Base-by-base conservation (phyloP, 92 coral and sea anemone genomes). In the Desmophyllum pertusum region DNA sequence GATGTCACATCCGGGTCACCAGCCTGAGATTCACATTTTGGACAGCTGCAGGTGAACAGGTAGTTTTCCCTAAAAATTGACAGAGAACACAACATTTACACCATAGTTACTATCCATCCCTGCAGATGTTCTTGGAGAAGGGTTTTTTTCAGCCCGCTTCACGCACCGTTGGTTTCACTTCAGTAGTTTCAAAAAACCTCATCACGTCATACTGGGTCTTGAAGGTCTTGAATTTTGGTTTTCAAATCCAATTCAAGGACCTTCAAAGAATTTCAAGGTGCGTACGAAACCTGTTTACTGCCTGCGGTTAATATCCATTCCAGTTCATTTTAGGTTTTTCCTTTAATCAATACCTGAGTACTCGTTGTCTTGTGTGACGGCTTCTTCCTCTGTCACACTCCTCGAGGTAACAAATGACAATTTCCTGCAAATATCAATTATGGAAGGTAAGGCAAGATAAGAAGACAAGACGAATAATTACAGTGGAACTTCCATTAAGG, bases 371-470 rank as follows among this genome's bases (percentile, higher is more conserved):
- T n/a, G 93, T 69, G 77, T 94, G 90, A 70, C 95, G 85, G 72
- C 98, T 94, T 81, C 98, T 90, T 10, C 86, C 92, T 67, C 88
- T 76, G 67, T 85, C 85, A 68, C 98, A 94, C 35, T 89, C 93
- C 17, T 85, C 92, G 40, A 94, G 78, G 61, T 94, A 94, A 67
- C 98, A 93, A 74, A 94, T 94, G 35, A 85, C 90, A 59, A 94
- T 92, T 78, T 94, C 98, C 98, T 94, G 76, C 19, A 71, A 73
- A 43, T 5, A 59, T n/a, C 1, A 0, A 57, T 79, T 23, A 5
- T n/a, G n/a, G n/a, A n/a, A n/a, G n/a, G n/a, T n/a, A n/a, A n/a
- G n/a, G n/a, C n/a, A n/a, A n/a, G n/a, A n/a, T n/a, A n/a, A n/a
- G n/a, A n/a, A n/a, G n/a, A n/a, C n/a, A n/a, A n/a, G n/a, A n/a